Conservation (phyloP, 2,888 invertebrate genomes). For the Sinelater perroti region DNA sequence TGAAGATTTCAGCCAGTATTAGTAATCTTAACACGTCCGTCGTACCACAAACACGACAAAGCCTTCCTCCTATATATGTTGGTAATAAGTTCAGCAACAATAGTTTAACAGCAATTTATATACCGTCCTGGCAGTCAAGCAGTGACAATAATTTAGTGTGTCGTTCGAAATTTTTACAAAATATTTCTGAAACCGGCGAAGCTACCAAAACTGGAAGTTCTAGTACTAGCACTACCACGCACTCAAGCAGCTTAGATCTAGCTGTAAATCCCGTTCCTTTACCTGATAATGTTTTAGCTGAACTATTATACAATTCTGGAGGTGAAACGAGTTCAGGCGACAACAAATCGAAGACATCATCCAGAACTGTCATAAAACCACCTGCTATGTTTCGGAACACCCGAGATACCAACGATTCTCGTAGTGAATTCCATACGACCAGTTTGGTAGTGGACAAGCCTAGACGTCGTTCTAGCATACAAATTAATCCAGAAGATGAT, state of each 20-base stretch:
- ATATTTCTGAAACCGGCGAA: slow-evolving; percentile 17
- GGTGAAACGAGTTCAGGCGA: slow-evolving; percentile 5
- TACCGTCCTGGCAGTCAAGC: slow-evolving; percentile 63
- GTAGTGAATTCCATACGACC: slow-evolving; percentile 27
- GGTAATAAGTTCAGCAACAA: slow-evolving; percentile 67
- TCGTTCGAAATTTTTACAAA: slow-evolving; percentile 21
- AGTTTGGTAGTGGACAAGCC: slow-evolving; percentile 68
- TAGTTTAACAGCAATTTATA: slow-evolving; percentile 65
- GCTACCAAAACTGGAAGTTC: slow-evolving; percentile 37
- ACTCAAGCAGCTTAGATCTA: slow-evolving; percentile 67
- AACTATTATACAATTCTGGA: slow-evolving; percentile 63
- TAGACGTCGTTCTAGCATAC: slow-evolving; percentile 58
- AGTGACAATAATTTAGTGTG: slow-evolving; percentile 56
- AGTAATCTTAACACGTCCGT: slow-evolving; percentile 41
- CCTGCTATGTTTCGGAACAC: slow-evolving; percentile 66
- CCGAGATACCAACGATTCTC: slow-evolving; percentile 26
- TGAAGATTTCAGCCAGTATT: slow-evolving; percentile 60
- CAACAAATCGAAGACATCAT: slow-evolving; percentile 40
- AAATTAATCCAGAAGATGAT: slow-evolving; percentile 46
- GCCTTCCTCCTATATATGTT: slow-evolving; percentile 72
- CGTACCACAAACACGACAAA: slow-evolving; percentile 65
- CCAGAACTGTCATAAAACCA: slow-evolving; percentile 60
- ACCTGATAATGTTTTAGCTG: slow-evolving; percentile 65
- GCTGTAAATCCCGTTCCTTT: slow-evolving; percentile 60
- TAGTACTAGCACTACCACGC: slow-evolving; percentile 58